Base-by-base conservation (phyloP, 2,888 invertebrate species). In the Cheilosia impressa region DNA sequence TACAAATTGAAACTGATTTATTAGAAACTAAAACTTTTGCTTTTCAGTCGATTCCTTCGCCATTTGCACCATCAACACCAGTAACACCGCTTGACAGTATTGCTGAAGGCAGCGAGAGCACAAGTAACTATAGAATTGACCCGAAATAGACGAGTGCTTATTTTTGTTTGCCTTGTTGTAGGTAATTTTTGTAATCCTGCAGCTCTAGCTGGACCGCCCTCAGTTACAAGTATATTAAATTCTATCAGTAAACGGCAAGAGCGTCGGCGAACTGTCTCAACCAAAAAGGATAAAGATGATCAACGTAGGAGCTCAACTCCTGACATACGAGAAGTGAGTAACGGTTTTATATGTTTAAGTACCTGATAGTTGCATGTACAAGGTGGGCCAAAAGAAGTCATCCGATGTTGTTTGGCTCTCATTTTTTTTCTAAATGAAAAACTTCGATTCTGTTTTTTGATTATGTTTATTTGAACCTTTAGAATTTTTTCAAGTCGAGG, bases 291-390 rank as follows among this genome's bases (percentile, higher is more conserved):
- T 80, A 89, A 88, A n/a, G 89, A 88, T 68, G 88, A 91, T 52
- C 87, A 91, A 87, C 89, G 93, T 41, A 91, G 93, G 73, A 93
- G 94, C 87, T 93, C 93, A 4, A 92, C 94, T 53, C 94, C 94
- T 7, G 94, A 93, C 88, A 91, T 92, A 19, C 91, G 91, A 88
- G 93, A 93, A 89, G 93, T 92, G 52, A 91, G 89, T 88, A 45
- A 13, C 17, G 1, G 13, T 15, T 50, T 17, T 31, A 17, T 19
- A 24, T 24, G 24, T 13, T 0, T 10, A 34, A 7, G 10, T 10
- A 10, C 1, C 0, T 2, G 10, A 34, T 34, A 34, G 31, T 31
- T 22, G 22, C 22, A 22, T 22, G 22, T 22, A 22, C 2, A 22
- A n/a, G n/a, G n/a, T n/a, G n/a, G n/a, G n/a, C n/a, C n/a, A n/a